Percentiles rank a stretch among this genome's conserved stretches.
These are phyloP conservation scores for Epiblema foenella DNA, from an alignment of 2,888 invertebrate species.

Conservation along the genomic window DNA sequence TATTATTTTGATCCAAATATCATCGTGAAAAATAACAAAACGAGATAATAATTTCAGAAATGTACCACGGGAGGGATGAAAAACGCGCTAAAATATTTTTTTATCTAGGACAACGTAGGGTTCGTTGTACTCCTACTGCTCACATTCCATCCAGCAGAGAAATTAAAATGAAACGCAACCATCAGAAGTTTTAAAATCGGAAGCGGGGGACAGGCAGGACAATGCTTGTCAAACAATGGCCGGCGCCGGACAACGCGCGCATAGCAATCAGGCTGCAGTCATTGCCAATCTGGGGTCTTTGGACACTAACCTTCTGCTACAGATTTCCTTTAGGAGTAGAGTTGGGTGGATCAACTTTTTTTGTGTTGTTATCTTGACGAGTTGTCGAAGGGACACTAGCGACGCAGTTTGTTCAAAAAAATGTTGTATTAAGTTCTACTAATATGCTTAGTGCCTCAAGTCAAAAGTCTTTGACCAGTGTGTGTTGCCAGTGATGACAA, in stretches of 20 bases:
- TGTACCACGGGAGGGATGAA: not conserved
- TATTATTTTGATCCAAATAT: too few relatives aligned
- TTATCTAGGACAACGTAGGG: not conserved
- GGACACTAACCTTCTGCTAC: slow-evolving; percentile 41
- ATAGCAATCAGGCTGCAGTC: slow-evolving; percentile 73
- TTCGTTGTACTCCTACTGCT: not conserved
- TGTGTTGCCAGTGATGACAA: too few relatives aligned
- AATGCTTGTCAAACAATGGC: slow-evolving; percentile 76
- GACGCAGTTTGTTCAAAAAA: too few relatives aligned
- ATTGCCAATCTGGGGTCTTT: slow-evolving; percentile 54
- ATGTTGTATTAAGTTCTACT: too few relatives aligned
- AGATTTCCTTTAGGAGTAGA: slow-evolving; percentile 32
- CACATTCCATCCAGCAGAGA: slow-evolving; percentile 18
- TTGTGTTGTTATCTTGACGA: too few relatives aligned
- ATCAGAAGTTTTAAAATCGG: slow-evolving; percentile 56
- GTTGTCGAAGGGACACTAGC: too few relatives aligned
- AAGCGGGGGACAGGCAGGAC: slow-evolving; percentile 69
- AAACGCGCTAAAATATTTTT: not conserved
- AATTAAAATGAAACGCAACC: slow-evolving; percentile 43
- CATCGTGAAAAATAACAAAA: too few relatives aligned
- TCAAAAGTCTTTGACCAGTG: too few relatives aligned
- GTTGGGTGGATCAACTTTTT: too few relatives aligned
- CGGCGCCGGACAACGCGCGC: slow-evolving; percentile 64
- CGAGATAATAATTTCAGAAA: too few relatives aligned
- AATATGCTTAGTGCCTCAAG: too few relatives aligned